Conservation (phyloP, 2,888 invertebrate species). For the Pasiphila rectangulata region DNA sequence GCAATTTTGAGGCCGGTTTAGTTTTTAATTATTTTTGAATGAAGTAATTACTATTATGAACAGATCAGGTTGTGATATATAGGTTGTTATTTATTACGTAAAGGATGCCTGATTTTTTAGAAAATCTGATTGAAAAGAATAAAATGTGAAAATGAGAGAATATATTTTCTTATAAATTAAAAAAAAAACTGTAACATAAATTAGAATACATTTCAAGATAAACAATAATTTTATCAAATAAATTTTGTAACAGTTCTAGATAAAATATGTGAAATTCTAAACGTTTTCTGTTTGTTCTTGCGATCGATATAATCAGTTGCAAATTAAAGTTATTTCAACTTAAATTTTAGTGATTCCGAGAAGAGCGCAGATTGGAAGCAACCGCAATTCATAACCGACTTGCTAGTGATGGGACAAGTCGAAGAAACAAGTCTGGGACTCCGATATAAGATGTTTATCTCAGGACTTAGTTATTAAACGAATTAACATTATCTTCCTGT, state of each 20-base stretch:
- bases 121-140: conserved; percentile 1
- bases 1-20: conserved; percentile 36
- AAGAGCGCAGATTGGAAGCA: conserved; percentile 26
- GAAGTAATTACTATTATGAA: conserved; percentile 23
- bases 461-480: too few relatives aligned
- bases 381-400: conserved; percentile 31
- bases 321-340: conserved; percentile 27
- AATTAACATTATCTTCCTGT: too few relatives aligned
- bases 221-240: too few relatives aligned
- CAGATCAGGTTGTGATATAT: conserved; percentile 9
- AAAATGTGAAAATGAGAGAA: background rate
- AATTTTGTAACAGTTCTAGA: too few relatives aligned
- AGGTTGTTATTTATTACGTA: conserved; percentile 8
- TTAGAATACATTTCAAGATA: too few relatives aligned
- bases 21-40: conserved; percentile 32
- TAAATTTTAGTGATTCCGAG: conserved; percentile 30
- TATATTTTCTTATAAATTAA: too few relatives aligned
- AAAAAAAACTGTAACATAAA: too few relatives aligned
- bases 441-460: too few relatives aligned
- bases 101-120: background rate
- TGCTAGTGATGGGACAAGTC: conserved; percentile 25
- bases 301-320: conserved; percentile 17
- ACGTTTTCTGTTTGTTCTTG: conserved; percentile 7
- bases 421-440: background rate
- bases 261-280: background rate